Evolutionary conservation across 2,888 invertebrate genomes (phyloP), one percentile per base, ranked within the genome.

Genomic region (Timema podura): DNA sequence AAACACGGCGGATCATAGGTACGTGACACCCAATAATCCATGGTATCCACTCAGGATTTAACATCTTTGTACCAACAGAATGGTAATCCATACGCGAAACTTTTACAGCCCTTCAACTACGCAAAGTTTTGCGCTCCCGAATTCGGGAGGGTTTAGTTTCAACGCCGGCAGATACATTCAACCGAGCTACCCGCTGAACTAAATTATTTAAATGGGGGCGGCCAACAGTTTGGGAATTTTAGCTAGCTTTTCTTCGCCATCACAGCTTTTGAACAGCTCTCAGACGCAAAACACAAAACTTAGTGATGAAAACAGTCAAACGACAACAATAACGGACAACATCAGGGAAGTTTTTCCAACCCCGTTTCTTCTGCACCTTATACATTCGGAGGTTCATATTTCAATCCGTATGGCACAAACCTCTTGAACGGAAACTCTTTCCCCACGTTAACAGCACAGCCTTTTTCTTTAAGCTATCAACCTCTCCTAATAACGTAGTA

Each of bases 351-450:
- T 30, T 15, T 44, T 10, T 13, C 61, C 13, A 30, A 45, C 30
- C 45, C 45, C 61, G 16, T 16, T 6, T 6, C 61, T 9, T 30
- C 61, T 5, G 16, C n/a, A n/a, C 54, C 54, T 7, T 54, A 15
- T 16, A 54, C 54, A 16, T 54, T 11, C 54, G 61, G 61, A 30
- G 61, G 44, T 2, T 30, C 44, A 5, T 61, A 44, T 13, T 30
- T 45, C 16, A 61, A 45, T 30, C 61, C 61, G 16, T 61, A 61
- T 13, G 61, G 30, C 0, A 45, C 44, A 1, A 61, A 61, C 16
- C 61, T 61, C 7, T 45, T 61, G 61, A 61, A 30, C 61, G 61
- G 61, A 11, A 61, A 61, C 61, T 30, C 61, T 45, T 61, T 61
- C 30, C 61, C 61, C 9, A 61, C 30, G 61, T 30, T 61, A 45